These are phyloP conservation scores for Liolophura sinensis DNA, from an alignment of 1,140 invertebrate species.

Conservation along the genomic window DNA sequence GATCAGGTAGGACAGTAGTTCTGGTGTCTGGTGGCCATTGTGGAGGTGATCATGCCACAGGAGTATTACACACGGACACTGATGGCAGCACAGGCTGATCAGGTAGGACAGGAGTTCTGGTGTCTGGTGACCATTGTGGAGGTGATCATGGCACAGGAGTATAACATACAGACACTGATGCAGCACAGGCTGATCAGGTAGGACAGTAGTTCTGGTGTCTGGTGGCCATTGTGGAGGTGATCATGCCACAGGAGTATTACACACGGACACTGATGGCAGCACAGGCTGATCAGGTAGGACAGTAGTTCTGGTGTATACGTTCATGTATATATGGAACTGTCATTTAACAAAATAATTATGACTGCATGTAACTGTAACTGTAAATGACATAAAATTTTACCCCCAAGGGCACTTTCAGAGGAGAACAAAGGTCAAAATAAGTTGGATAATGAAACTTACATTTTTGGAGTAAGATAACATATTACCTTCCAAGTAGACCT, in stretches of 20 bases:
- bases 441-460: no score
- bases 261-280: slow-evolving; percentile 61
- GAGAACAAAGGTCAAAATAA: no score
- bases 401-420: no score
- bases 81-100: slow-evolving; percentile 65
- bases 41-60: slow-evolving; percentile 63
- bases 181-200: slow-evolving; percentile 66
- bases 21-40: slow-evolving; percentile 66
- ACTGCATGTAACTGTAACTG: no score
- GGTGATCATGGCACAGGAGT: slow-evolving; percentile 62
- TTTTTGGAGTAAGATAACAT: no score
- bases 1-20: slow-evolving; percentile 62
- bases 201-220: slow-evolving; percentile 62
- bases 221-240: slow-evolving; percentile 63
- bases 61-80: slow-evolving; percentile 63
- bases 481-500: no score
- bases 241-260: slow-evolving; percentile 65
- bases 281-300: slow-evolving; percentile 63
- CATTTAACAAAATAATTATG: no score
- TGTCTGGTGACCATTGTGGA: slow-evolving; percentile 65
- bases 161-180: slow-evolving; percentile 61
- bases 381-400: no score
- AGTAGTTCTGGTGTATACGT: slow-evolving; percentile 64
- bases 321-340: no score
- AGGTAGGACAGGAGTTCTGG: slow-evolving; percentile 66